Evolutionary conservation across 2,888 invertebrate species (phyloP).

Genomic region (Cryptops parisi): DNA sequence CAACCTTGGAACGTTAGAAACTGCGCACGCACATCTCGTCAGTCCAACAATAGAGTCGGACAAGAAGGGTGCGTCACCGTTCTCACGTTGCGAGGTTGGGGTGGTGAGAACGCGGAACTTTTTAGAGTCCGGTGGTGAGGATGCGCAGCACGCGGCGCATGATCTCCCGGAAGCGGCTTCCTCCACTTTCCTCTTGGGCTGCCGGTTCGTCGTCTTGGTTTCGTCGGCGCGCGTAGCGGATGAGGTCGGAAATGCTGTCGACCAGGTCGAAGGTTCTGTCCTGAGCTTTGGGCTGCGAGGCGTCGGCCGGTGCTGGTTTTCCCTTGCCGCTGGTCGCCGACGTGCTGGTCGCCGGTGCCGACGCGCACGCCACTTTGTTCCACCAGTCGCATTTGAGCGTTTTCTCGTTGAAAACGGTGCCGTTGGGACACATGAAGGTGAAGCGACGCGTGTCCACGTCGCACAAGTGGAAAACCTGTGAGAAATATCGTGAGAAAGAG

Average conservation of each 20-base stretch:
- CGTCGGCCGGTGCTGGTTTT: background rate
- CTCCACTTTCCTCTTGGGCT: background rate
- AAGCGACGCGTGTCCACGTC: slow-evolving; percentile 2
- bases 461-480: slow-evolving; percentile 10
- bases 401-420: slow-evolving; percentile 9
- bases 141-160: slow-evolving; percentile 2
- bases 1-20: too few relatives aligned
- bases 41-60: too few relatives aligned
- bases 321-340: slow-evolving; percentile 1
- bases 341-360: background rate
- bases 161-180: slow-evolving; percentile 7
- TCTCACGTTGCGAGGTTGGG: too few relatives aligned
- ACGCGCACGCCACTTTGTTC: slow-evolving; percentile 6
- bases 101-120: too few relatives aligned
- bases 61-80: too few relatives aligned
- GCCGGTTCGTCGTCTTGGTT: slow-evolving; percentile 1
- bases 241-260: slow-evolving; percentile 9
- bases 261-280: slow-evolving; percentile 11
- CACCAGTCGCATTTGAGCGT: slow-evolving; percentile 7
- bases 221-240: background rate
- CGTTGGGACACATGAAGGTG: slow-evolving; percentile 10
- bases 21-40: too few relatives aligned
- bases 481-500: slow-evolving; percentile 1
- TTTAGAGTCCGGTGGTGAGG: slow-evolving; percentile 9
- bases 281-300: background rate